Evolutionary conservation across 1,140 invertebrate genomes (phyloP).

Genomic region (Trichonephila clavipes): DNA sequence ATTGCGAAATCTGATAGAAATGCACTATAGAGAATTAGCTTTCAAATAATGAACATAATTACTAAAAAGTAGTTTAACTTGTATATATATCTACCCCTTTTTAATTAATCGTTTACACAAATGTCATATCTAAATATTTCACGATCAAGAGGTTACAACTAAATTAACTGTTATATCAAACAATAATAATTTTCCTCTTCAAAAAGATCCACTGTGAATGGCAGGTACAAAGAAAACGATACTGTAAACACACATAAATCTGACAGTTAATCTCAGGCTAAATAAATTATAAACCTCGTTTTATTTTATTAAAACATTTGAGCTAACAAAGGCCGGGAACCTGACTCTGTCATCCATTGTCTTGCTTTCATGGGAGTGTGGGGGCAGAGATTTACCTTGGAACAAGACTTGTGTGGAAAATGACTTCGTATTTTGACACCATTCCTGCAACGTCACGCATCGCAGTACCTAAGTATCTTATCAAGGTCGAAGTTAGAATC

Average conservation of each 20-base stretch:
- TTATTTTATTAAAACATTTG: conserved; percentile 21
- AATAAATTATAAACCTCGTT: not conserved
- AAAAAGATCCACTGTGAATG: too few relatives aligned
- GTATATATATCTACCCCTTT: too few relatives aligned
- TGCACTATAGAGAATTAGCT: too few relatives aligned
- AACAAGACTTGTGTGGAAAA: not conserved
- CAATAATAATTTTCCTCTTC: too few relatives aligned
- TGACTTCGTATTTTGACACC: conserved; percentile 63
- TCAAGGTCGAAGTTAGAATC: conserved; percentile 62
- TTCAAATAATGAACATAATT: too few relatives aligned
- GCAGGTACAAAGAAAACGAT: not conserved
- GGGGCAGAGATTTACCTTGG: conserved; percentile 57
- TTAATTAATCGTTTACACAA: too few relatives aligned
- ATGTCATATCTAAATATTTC: too few relatives aligned
- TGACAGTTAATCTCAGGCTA: not conserved
- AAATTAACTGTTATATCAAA: too few relatives aligned
- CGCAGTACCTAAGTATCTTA: conserved; percentile 59
- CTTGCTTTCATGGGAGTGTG: not conserved
- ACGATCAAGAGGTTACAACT: too few relatives aligned
- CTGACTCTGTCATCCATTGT: not conserved
- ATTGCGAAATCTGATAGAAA: too few relatives aligned
- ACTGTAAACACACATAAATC: not conserved
- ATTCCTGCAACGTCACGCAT: conserved; percentile 51
- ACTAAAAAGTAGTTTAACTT: too few relatives aligned
- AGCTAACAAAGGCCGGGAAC: not conserved